Evolutionary conservation across 2,113 vertebrate species (phyloP), one percentile per base, ranked within the genome.

Genomic region (Plecotus auritus): DNA sequence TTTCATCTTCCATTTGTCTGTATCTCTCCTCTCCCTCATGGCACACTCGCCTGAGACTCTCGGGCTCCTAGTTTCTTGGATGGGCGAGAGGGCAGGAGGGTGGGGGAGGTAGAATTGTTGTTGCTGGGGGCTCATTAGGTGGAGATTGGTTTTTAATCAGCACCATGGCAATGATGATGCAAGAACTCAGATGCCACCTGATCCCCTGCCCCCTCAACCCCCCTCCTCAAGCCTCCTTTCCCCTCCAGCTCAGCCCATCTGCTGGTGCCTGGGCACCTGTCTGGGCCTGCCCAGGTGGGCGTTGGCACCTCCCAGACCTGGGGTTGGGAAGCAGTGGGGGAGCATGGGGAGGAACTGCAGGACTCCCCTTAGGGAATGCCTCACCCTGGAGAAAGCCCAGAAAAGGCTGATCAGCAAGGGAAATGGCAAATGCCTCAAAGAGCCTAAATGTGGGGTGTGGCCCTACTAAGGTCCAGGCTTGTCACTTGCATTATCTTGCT

Each of bases 151-250:
- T 96, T 96, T 94, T 98, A 97, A 98, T 98, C 97, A 97, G 98
- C 97, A 96, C 98, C 97, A 98, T 98, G 97, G 98, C 97, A 98
- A 98, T 98, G 97, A 97, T 59, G 97, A 97, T 97, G 97, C 95
- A 96, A 98, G 97, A 86, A 78, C 95, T 45, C 88, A 96, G 95
- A 73, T 67, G 90, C 97, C 98, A 98, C 98, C 98, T 98, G 98
- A 98, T 97, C 98, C 98, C 97, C 82, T 93, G 88, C 70, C 88
- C 96, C 94, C 70, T 76, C 16, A 23, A 9, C 90, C 47, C 96
- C 91, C 95, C 97, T 97, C 91, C 85, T 70, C 93, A 88, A 95
- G 89, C 93, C 94, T 94, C 85, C 96, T 91, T 92, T 94, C 96
- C 90, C 95, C 95, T 91, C 97, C 97, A 90, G 95, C 97, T 88